Evolutionary conservation across 1,140 invertebrate genomes (phyloP).

Genomic region (Aleiodes sp.): DNA sequence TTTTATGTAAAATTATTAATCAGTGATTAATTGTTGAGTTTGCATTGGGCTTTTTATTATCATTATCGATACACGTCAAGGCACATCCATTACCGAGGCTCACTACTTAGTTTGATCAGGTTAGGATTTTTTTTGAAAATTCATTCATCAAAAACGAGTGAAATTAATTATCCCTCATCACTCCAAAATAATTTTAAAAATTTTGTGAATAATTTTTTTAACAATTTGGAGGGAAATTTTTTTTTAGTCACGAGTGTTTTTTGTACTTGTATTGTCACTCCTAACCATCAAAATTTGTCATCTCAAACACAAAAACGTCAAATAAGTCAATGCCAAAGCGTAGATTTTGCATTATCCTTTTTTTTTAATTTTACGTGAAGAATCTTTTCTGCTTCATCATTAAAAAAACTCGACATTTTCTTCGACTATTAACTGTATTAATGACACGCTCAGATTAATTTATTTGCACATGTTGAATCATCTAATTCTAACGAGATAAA

Average conservation of each 20-base stretch:
- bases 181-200: background rate
- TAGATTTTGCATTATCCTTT: background rate
- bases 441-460: too few relatives aligned
- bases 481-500: too few relatives aligned
- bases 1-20: too few relatives aligned
- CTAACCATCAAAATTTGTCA: background rate
- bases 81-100: background rate
- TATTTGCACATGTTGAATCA: too few relatives aligned
- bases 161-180: background rate
- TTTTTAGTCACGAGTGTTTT: too few relatives aligned
- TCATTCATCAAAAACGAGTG: too few relatives aligned
- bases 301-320: slow-evolving; percentile 2
- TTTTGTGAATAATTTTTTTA: background rate
- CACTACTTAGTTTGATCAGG: background rate
- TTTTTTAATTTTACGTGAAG: background rate
- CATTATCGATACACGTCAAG: background rate
- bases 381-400: background rate
- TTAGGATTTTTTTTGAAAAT: background rate
- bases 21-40: background rate
- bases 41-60: background rate
- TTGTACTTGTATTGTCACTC: background rate
- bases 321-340: background rate
- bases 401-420: too few relatives aligned
- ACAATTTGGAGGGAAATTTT: too few relatives aligned
- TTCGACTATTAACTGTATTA: too few relatives aligned